Evolutionary conservation across 2,888 invertebrate species (phyloP).

Genomic region (Colostygia pectinataria): DNA sequence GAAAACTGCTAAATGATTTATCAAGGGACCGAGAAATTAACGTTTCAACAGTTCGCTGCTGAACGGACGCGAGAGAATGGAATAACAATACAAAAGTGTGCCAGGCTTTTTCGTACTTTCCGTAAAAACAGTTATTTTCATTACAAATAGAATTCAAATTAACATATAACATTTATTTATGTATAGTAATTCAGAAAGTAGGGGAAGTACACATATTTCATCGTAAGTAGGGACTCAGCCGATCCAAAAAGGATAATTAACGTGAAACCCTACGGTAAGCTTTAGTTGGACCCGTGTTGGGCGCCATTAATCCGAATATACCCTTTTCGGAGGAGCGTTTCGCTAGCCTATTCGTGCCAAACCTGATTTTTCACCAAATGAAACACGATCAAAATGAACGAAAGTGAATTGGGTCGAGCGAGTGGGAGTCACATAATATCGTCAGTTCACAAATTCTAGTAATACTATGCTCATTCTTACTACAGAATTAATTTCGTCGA

Average conservation of each 20-base stretch:
- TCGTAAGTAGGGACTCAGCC: not conserved
- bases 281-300: constrained; percentile 21
- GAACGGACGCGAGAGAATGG: constrained; percentile 28
- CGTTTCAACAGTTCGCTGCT: constrained; percentile 42
- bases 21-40: constrained; percentile 55
- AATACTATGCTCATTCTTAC: constrained; percentile 46
- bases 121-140: constrained; percentile 8
- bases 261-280: constrained; percentile 8
- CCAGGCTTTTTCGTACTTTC: constrained; percentile 10
- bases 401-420: constrained; percentile 7
- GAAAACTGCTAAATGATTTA: constrained; percentile 56
- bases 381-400: constrained; percentile 8
- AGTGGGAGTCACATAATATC: not conserved
- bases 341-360: constrained; percentile 3
- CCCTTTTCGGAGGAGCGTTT: constrained; percentile 7
- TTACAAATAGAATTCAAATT: too few species aligned
- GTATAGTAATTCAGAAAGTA: not conserved
- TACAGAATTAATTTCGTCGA: constrained; percentile 32
- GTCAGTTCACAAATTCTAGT: constrained; percentile 12
- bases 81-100: constrained; percentile 22
- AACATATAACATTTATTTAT: too few species aligned
- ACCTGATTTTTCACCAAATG: constrained; percentile 12
- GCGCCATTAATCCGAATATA: constrained; percentile 24
- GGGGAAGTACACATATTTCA: not conserved
- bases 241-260: constrained; percentile 7